A percentile compares a stretch with the other conserved stretches of the same genome.
phyloP scores from a whole-genome alignment of 2,888 invertebrate genomes.

The Nebria salina region DNA sequence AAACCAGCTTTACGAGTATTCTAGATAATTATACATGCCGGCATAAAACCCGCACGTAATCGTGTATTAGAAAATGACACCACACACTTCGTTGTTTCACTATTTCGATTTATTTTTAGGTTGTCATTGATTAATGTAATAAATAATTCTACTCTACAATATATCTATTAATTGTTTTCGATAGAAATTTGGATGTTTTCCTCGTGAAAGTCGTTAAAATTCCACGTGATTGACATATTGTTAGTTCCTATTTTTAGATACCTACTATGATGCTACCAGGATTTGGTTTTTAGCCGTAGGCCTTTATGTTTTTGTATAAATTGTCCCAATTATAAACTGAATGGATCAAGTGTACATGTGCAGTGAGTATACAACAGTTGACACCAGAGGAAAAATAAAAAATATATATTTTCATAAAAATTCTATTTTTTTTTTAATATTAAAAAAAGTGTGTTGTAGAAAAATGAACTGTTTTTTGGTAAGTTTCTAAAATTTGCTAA shows the following conservation, averaged over 20 bases:
- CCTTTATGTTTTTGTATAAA: neutral
- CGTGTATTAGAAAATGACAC: neutral
- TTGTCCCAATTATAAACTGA: neutral
- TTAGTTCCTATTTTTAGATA: neutral
- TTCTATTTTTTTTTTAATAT: neutral
- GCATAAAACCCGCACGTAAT: neutral
- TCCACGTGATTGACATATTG: neutral
- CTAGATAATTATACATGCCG: neutral
- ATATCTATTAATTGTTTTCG: neutral
- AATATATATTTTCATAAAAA: neutral
- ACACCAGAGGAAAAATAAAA: neutral
- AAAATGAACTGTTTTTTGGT: neutral
- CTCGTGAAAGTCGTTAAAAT: neutral
- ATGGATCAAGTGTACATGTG: neutral
- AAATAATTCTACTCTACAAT: too few relatives aligned
- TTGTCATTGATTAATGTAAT: neutral
- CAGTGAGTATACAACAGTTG: neutral
- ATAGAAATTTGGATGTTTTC: neutral
- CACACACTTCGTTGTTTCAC: neutral
- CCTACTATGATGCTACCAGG: neutral
- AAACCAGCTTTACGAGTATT: neutral
- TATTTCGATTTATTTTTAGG: neutral
- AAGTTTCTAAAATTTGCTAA: too few relatives aligned
- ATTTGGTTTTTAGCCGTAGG: neutral
- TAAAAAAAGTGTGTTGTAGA: neutral